Base-by-base conservation (phyloP, 2,113 vertebrate genomes). In the Falco punctatus region DNA sequence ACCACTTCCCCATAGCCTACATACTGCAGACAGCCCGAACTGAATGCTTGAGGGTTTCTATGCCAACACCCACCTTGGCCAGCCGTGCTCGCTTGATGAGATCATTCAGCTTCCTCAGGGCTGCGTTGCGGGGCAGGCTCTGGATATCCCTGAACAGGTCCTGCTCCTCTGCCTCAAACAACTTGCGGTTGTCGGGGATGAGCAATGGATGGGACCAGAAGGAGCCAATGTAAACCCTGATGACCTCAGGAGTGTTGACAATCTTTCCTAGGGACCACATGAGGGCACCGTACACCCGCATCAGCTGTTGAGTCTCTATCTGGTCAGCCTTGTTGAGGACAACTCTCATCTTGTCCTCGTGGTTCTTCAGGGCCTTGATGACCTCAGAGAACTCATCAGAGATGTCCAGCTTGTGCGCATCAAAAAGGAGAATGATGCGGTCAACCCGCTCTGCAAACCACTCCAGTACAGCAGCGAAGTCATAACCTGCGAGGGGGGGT, bases 221-320 rank as follows among this genome's bases (percentile, higher is more conserved):
- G 20, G 99, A 99, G n/a, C 99, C 99, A 3, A 99, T 99, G 97
- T 99, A 99, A 95, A 99, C 99, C 2, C 99, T 98, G 96, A 99
- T 99, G 92, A 99, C 99, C 98, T 99, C 99, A 0, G 99, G 99
- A 2, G 99, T 99, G 98, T 99, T 99, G 96, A 99, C 99, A 0
- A 99, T 99, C 98, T 99, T 99, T 16, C 99, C 99, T 94, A 99
- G 97, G 2, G 99, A 99, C 99, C 99, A 99, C 99, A 99, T 99
- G 95, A 99, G 98, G 55, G 99, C 99, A 19, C 99, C 99, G 0
- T 99, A 99, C 9, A 99, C 99, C 15, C 99, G 97, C 99, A 99
- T 99, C 95, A 99, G 91, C 98, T 99, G 99, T 96, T 99, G 99
- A 16, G 99, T 99, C 98, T 99, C 99, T 26, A 99, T 99, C 98